Evolutionary conservation across 2,888 invertebrate genomes (phyloP), one percentile per base, ranked within the genome.

Genomic region (Nephrocerus scutellatus): DNA sequence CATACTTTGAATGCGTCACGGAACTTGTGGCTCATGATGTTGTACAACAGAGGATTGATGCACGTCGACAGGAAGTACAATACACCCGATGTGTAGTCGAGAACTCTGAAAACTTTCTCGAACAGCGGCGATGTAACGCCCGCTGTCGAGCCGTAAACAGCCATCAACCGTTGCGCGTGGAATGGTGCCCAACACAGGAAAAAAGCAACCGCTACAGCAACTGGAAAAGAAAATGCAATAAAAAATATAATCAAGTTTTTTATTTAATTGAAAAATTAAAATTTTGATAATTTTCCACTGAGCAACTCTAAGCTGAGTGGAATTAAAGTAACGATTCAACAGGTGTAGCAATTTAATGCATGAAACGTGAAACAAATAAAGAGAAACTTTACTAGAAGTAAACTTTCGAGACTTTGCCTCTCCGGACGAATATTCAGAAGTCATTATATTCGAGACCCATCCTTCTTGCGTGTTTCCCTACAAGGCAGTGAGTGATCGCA

Each of bases 151-250:
- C 74, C 81, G 55, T 87, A 86, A 41, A 86, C 80, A 1, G 87
- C 87, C 60, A 90, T 74, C 24, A 93, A 73, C 35, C 93, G 72
- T 66, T 93, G 93, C 9, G 88, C 84, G 70, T 93, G 92, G 67
- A 92, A 93, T 2, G 93, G 93, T 5, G 86, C 86, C 86, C 86
- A 87, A 66, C 89, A 90, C 43, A 87, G 75, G 68, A 85, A 84
- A 66, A 77, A 76, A 6, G 88, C 85, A 59, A 87, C 80, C 49
- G 88, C 88, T 47, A 90, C 81, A 45, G 88, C 88, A 68, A 90
- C 90, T 77, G 78, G 54, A 72, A 68, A 47, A 40, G 36, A 46
- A 49, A 41, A 16, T 41, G 21, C 35, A 37, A 32, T 14, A 20
- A 14, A 22, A 13, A 21, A 14, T 29, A 10, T 15, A 3, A 29